Conservation (phyloP, 2,113 vertebrate genomes). For the Gymnorhina tibicen region DNA sequence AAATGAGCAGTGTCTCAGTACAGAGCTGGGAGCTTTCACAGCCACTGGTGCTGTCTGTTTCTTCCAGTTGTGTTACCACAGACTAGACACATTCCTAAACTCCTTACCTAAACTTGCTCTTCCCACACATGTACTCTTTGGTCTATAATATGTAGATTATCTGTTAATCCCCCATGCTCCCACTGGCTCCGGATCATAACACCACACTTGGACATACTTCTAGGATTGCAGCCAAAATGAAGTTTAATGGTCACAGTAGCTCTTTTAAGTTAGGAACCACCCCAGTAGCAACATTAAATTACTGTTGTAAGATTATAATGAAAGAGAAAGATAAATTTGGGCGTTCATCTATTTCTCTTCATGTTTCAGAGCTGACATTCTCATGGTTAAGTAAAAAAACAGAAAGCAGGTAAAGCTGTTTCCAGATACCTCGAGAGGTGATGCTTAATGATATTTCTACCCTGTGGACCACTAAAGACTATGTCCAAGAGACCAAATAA, state of each 20-base stretch:
- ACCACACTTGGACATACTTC: background rate
- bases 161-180: background rate
- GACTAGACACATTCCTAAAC: background rate
- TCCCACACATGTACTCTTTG: background rate
- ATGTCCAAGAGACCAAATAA: background rate
- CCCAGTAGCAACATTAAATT: background rate
- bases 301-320: background rate
- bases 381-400: background rate
- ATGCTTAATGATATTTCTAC: background rate
- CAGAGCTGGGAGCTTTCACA: background rate
- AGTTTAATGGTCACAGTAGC: background rate
- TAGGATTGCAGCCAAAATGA: background rate
- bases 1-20: background rate
- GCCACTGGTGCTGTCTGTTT: background rate
- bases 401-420: background rate
- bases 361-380: background rate
- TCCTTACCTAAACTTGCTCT: background rate
- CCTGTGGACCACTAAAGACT: background rate
- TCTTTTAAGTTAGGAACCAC: background rate
- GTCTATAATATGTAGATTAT: background rate
- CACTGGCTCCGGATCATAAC: background rate
- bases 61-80: background rate
- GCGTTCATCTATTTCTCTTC: background rate
- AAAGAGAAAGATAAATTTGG: background rate
- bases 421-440: background rate